phyloP scores from a whole-genome alignment of 2,888 invertebrate genomes.

The Trichogramma evanescens region DNA sequence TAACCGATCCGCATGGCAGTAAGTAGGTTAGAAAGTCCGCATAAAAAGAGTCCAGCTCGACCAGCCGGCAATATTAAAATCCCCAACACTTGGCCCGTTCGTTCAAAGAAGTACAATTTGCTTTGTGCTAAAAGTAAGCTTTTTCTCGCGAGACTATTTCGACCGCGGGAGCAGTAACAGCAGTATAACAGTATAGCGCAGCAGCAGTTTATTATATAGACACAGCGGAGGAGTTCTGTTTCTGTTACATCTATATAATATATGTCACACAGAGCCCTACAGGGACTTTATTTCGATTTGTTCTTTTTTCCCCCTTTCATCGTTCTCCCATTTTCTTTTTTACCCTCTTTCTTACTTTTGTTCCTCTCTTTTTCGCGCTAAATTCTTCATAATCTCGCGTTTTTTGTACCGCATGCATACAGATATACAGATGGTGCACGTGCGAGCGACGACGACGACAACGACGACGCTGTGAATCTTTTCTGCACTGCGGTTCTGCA shows the following conservation, averaged over 20 bases:
- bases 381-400: slow-evolving; percentile 4
- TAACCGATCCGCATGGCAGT: too few relatives aligned
- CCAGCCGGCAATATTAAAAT: too few relatives aligned
- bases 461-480: background rate
- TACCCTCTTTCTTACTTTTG: background rate
- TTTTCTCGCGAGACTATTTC: too few relatives aligned
- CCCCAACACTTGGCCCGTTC: too few relatives aligned
- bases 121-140: too few relatives aligned
- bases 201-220: background rate
- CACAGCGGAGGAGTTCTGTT: background rate
- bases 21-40: too few relatives aligned
- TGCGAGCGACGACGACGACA: background rate
- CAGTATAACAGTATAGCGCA: background rate
- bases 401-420: background rate
- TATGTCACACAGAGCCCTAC: too few relatives aligned
- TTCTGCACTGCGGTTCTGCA: background rate
- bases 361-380: background rate
- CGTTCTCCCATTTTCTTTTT: background rate
- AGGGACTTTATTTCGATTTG: too few relatives aligned
- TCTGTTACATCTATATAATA: background rate
- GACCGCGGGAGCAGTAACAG: too few relatives aligned
- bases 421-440: background rate
- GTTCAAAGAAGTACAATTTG: too few relatives aligned
- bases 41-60: too few relatives aligned
- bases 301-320: too few relatives aligned